These are phyloP conservation scores for Pipistrellus pipistrellus DNA, from an alignment of 2,797 vertebrate species.

Conservation along the genomic window DNA sequence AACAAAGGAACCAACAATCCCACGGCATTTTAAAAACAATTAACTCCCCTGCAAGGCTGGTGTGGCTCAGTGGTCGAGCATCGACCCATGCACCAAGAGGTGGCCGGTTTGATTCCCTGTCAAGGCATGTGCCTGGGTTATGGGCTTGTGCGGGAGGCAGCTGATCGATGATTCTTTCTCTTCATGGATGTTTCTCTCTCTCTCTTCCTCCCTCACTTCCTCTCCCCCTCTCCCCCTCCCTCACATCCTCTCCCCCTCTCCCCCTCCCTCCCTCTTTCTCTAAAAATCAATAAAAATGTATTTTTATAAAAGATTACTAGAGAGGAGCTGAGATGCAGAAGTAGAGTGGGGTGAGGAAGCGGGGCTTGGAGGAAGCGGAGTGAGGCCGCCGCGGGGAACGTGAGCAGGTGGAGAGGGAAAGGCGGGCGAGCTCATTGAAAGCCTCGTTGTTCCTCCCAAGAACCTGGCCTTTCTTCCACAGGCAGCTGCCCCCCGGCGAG, in stretches of 20 bases:
- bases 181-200: neutral
- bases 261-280: neutral
- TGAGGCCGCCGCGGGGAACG: neutral
- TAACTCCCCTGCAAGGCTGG: neutral
- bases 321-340: neutral
- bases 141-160: neutral
- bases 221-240: too few species aligned
- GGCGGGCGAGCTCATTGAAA: neutral
- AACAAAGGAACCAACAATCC: neutral
- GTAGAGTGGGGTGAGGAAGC: neutral
- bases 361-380: neutral
- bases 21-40: neutral
- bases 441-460: neutral
- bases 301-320: neutral
- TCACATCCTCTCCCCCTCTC: too few species aligned
- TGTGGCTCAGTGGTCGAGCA: neutral
- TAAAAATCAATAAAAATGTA: neutral
- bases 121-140: neutral
- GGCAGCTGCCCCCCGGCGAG: neutral
- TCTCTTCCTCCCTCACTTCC: neutral
- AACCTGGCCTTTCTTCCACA: slow-evolving; percentile 14
- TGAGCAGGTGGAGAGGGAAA: neutral
- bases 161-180: neutral
- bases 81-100: neutral
- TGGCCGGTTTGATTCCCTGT: neutral